Evolutionary conservation across 2,113 vertebrate species (phyloP).

Genomic region (Lucifuga dentata): DNA sequence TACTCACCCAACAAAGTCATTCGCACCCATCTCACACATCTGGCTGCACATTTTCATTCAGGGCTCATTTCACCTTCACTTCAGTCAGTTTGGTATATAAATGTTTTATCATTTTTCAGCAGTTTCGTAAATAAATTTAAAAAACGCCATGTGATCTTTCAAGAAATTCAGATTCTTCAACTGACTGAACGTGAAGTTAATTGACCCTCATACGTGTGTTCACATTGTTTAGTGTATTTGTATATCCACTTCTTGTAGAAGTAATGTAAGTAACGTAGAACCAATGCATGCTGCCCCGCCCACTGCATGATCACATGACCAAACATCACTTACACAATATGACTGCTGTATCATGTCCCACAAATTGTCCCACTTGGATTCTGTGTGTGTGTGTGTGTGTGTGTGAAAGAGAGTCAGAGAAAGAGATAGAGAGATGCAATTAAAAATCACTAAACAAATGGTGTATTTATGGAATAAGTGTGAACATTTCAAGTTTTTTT

Average conservation of each 20-base stretch:
- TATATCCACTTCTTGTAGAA: too few relatives aligned
- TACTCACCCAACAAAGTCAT: slow-evolving; percentile 13
- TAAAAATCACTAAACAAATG: too few relatives aligned
- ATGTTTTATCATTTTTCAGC: too few relatives aligned
- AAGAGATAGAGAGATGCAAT: too few relatives aligned
- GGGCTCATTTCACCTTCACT: slow-evolving; percentile 52
- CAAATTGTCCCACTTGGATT: slow-evolving; percentile 8
- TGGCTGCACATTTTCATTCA: slow-evolving; percentile 42
- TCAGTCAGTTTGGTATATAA: slow-evolving; percentile 15
- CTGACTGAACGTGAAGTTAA: slow-evolving; percentile 33
- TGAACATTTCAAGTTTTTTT: too few relatives aligned
- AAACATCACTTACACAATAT: slow-evolving; percentile 29
- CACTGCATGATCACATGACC: slow-evolving; percentile 76
- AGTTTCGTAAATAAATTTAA: too few relatives aligned
- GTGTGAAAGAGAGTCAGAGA: background rate
- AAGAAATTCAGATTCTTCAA: background rate
- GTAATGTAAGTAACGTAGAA: too few relatives aligned
- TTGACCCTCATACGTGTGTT: slow-evolving; percentile 7
- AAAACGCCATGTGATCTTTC: background rate
- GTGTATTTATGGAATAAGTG: too few relatives aligned
- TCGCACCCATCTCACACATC: slow-evolving; percentile 38
- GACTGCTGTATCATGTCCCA: slow-evolving; percentile 34
- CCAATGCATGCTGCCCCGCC: slow-evolving; percentile 56
- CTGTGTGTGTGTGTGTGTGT: background rate
- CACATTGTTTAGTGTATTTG: background rate